A percentile compares a stretch with the other conserved stretches of the same genome.
These are phyloP conservation scores for Paracanthobrama guichenoti DNA, from an alignment of 2,113 vertebrate genomes.

Conservation along the genomic window DNA sequence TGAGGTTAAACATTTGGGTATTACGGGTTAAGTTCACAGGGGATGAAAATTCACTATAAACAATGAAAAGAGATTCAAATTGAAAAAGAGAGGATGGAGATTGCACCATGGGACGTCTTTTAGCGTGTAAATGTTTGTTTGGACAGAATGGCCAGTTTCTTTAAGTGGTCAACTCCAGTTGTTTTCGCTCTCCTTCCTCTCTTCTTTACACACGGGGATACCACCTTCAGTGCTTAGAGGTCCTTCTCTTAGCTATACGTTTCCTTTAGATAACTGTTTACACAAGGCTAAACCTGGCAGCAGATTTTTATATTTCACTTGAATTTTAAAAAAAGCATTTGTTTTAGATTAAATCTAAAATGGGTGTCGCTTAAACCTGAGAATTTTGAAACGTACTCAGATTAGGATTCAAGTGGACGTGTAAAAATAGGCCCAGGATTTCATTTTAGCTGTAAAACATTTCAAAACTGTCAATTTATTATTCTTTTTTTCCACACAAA, in stretches of 20 bases:
- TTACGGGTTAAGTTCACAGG: background rate
- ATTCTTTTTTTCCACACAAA: background rate
- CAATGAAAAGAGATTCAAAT: background rate
- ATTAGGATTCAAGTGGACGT: background rate
- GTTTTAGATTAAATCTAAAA: background rate
- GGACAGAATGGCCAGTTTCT: constrained; percentile 28
- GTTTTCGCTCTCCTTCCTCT: constrained; percentile 1
- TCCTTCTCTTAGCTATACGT: background rate
- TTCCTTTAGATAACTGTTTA: constrained; percentile 28
- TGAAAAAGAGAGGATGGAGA: constrained; percentile 36
- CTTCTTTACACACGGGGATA: background rate
- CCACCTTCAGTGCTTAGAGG: background rate
- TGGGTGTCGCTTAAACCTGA: background rate
- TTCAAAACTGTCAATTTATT: background rate
- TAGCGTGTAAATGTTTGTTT: constrained; percentile 15
- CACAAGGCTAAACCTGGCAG: constrained; percentile 23
- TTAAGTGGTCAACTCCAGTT: constrained; percentile 41
- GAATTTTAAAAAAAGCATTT: background rate
- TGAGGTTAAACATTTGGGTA: constrained; percentile 34
- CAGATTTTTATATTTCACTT: constrained; percentile 11
- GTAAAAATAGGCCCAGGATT: background rate
- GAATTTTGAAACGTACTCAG: background rate
- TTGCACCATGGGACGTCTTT: background rate
- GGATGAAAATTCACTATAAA: background rate
- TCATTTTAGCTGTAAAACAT: background rate